Evolutionary conservation across 2,888 invertebrate genomes (phyloP), one percentile per base, ranked within the genome.

Genomic region (Melipona beecheii): DNA sequence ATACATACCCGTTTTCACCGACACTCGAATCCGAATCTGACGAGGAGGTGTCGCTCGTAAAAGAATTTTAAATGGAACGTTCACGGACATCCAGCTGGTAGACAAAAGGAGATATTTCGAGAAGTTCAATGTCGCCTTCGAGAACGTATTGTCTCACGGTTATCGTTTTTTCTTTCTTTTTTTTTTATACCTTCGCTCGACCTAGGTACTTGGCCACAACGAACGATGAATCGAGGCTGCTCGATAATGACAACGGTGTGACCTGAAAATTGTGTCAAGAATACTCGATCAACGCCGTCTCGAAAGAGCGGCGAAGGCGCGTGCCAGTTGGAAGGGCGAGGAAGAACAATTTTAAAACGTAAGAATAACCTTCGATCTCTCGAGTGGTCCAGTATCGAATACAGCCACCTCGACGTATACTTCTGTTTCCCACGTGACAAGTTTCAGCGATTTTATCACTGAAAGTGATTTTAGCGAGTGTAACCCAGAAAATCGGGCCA

Each of bases 241-340:
- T 88, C 86, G 78, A 88, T 87, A 84, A 86, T 79, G 83, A 87
- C 86, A 85, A 85, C 75, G 75, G 76, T 78, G 77, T 52, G 79
- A 83, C 86, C 78, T 77, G 78, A 80, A 82, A 88, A 87, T 75
- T 75, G 83, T 88, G 88, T 88, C 88, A 84, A 89, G 88, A 56
- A 66, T 80, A 54, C 87, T 86, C 72, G 78, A 79, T 64, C 69
- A 15, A 9, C 80, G 80, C 73, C 85, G 76, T 58, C 81, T 19
- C 4, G 52, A 52, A 9, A 9, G 78, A 62, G 11, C 56, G 74
- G 77, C 31, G 49, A 70, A 65, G 68, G n/a, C 74, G 71, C 62
- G 49, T 68, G 80, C 36, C 62, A 54, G 43, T 71, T 71, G n/a
- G 36, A 71, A 74, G 77, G 50, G 17, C 31, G 27, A 43, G 21